A percentile compares a stretch with the other conserved stretches of the same genome.
These are phyloP conservation scores for Aplidium turbinatum DNA, from an alignment of 23 tunicate species.

Conservation along the genomic window DNA sequence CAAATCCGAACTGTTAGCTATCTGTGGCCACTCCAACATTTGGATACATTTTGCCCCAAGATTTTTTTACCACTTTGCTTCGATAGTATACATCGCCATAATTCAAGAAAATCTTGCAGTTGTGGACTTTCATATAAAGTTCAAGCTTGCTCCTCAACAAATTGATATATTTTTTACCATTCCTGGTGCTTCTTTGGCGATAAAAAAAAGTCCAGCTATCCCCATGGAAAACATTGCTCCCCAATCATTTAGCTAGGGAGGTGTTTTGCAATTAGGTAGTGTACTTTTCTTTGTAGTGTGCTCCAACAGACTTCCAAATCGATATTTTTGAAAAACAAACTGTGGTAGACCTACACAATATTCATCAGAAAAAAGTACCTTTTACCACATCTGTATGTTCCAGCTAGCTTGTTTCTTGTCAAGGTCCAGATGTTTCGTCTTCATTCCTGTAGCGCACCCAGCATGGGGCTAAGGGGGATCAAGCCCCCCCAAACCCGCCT, in stretches of 20 bases:
- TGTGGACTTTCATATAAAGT: slow-evolving; percentile 12
- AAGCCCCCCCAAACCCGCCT: too few species aligned
- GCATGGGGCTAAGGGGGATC: too few species aligned
- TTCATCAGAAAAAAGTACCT: not conserved
- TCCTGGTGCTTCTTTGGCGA: slow-evolving; percentile 9
- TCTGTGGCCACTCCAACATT: slow-evolving; percentile 41
- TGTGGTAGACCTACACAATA: slow-evolving; percentile 6
- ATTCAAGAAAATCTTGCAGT: slow-evolving; percentile 16
- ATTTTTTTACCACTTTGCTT: slow-evolving; percentile 30
- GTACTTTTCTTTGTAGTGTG: slow-evolving; percentile 24
- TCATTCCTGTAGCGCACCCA: too few species aligned
- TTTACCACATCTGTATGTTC: slow-evolving; percentile 12
- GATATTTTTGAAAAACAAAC: slow-evolving; percentile 22
- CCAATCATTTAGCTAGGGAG: slow-evolving; percentile 14
- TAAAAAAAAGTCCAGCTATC: not conserved
- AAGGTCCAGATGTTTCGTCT: slow-evolving; percentile 1
- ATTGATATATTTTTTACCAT: slow-evolving; percentile 15
- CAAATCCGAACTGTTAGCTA: slow-evolving; percentile 31
- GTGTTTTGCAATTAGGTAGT: slow-evolving; percentile 1
- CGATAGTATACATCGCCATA: slow-evolving; percentile 34
- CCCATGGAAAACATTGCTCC: not conserved
- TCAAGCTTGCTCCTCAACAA: slow-evolving; percentile 23
- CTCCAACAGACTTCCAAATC: slow-evolving; percentile 29
- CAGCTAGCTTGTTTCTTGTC: slow-evolving; percentile 1
- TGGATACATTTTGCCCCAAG: slow-evolving; percentile 35